Evolutionary conservation across 2,888 invertebrate species (phyloP), one percentile per base, ranked within the genome.

Genomic region (Xestia rhomboidea): DNA sequence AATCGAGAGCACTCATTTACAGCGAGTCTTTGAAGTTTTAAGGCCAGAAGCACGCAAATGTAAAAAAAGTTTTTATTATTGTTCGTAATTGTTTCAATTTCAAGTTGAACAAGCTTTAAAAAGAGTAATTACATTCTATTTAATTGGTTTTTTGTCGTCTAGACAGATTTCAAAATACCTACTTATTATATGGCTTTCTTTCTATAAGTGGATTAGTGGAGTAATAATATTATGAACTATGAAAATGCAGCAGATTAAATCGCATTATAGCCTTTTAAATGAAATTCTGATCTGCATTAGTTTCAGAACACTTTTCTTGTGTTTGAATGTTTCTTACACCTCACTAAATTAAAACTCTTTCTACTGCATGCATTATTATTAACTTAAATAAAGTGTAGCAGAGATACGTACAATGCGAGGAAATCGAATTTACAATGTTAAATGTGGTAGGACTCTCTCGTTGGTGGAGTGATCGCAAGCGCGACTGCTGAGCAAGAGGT

Each of bases 31-130:
- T 78, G 73, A 85, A 82, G 68, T 76, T 81, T 60, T 60, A 72
- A 69, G 44, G 57, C 60, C 38, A 27, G 68, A 63, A 64, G 57
- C 69, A 69, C 34, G 67, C 73, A 79, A 81, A 67, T 66, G 44
- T 82, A 64, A 68, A 81, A 46, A 71, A 78, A 73, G 64, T 68
- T 85, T 78, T 78, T 85, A 78, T 75, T 73, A 68, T 79, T 78
- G 68, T 83, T 77, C 60, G 71, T 85, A 63, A 73, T 71, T 85
- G 69, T 84, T 73, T 75, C 51, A 77, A 66, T 70, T 83, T 75
- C 46, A 75, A 83, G 83, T 73, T 54, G 68, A 74, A 75, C 41
- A 64, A 75, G 73, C 63, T 49, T 63, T 75, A 49, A 63, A 46
- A 74, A 68, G 27, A 62, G 54, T 78, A 75, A 78, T 82, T 79